Conservation (phyloP, 2,888 invertebrate species). For the Torymus texanus region DNA sequence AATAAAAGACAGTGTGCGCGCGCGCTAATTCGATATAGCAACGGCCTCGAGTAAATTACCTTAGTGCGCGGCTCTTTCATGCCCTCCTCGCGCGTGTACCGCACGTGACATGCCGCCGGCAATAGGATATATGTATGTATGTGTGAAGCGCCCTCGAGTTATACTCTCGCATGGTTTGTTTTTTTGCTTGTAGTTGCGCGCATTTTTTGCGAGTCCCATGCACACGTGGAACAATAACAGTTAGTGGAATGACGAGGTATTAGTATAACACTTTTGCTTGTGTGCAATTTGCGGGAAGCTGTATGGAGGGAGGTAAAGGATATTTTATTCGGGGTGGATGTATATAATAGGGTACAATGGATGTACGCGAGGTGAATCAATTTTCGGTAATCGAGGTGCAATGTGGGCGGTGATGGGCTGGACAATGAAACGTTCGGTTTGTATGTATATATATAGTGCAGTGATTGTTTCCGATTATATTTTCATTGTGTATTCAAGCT, state of each 20-base stretch:
- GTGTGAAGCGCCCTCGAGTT: conserved; percentile 22
- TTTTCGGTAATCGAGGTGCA: too few relatives aligned
- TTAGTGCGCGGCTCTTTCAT: not conserved
- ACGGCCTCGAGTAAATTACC: conserved; percentile 48
- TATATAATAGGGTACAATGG: too few relatives aligned
- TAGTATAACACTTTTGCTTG: conserved; percentile 14
- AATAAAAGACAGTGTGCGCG: conserved; percentile 29
- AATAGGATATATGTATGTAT: not conserved
- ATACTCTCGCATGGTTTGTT: not conserved
- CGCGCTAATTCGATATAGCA: conserved; percentile 13
- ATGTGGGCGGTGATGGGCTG: too few relatives aligned
- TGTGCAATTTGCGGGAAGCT: not conserved
- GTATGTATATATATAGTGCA: too few relatives aligned
- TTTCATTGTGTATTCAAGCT: too few relatives aligned
- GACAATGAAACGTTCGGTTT: too few relatives aligned
- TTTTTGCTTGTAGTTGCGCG: conserved; percentile 1
- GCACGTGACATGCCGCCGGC: conserved; percentile 48
- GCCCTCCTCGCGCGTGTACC: not conserved
- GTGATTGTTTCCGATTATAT: too few relatives aligned
- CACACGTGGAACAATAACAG: conserved; percentile 16
- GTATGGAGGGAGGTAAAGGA: too few relatives aligned
- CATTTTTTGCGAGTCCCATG: not conserved
- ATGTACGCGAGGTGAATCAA: too few relatives aligned
- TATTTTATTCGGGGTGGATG: too few relatives aligned
- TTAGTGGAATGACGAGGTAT: conserved; percentile 17